Evolutionary conservation across 2,797 vertebrate species (phyloP), one percentile per base, ranked within the genome.

Genomic region (Yasuhikotakia modesta): DNA sequence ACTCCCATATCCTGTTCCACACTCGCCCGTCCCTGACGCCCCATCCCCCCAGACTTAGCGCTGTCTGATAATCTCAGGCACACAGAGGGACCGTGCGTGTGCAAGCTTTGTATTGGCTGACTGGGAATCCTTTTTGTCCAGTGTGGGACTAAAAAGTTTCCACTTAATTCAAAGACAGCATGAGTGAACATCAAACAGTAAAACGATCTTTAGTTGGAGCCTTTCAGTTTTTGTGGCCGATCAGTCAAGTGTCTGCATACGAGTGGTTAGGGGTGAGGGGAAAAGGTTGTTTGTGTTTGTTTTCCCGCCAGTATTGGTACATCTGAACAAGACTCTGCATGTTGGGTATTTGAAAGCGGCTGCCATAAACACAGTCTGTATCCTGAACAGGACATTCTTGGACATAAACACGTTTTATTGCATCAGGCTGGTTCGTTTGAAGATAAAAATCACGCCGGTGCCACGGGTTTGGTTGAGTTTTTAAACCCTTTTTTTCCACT

Each of bases 1-100:
- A 93, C 95, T 89, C 92, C 95, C 93, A 96, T 97, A 97, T 99
- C 97, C 96, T 98, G 96, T 95, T 93, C 91, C 87, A 90, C 93
- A 92, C 90, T 88, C 81, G 85, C 88, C 90, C 90, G 78, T 35
- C 75, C 73, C 71, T 52, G 57, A 63, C n/a, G 4, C 43, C 70
- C 81, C 70, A 73, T 39, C 74, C 50, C 70, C 14, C 19, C 70
- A 43, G 63, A 67, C 21, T 46, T 50, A 21, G 43, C 43, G 32
- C 45, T 70, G 72, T 80, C 67, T 80, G 50, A 76, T 65, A 71
- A 73, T 70, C 79, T 70, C 35, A 78, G 71, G 73, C 73, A 87
- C 87, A 86, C 87, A 80, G 87, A 79, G 82, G 87, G 94, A 91
- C 91, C 92, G 91, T 87, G 89, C 86, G 89, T 90, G 91, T 87